A percentile compares a stretch with the other conserved stretches of the same genome.
Evolutionary conservation across 2,797 vertebrate genomes (phyloP).

Genomic region (Saxicola maurus): DNA sequence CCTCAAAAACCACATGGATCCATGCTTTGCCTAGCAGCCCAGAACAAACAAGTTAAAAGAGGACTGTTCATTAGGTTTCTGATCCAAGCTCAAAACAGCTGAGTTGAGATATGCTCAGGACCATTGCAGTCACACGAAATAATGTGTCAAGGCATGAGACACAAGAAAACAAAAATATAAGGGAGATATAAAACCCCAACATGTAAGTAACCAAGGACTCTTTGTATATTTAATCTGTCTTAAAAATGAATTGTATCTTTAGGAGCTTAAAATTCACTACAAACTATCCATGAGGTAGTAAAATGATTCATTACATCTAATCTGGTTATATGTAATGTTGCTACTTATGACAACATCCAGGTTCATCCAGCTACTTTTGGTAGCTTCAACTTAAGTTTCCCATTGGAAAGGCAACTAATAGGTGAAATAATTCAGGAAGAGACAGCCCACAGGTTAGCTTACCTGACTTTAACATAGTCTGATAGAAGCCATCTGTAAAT

Average conservation of each 20-base stretch:
- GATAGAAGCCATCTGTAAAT: slow-evolving; percentile 97
- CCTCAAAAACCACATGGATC: not conserved
- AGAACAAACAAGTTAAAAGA: not conserved
- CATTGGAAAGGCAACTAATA: not conserved
- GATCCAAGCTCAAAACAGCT: not conserved
- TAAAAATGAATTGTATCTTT: not conserved
- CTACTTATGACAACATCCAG: not conserved
- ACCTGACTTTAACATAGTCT: slow-evolving; percentile 98
- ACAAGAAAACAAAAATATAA: not conserved
- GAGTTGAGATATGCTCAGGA: not conserved
- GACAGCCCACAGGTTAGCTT: not conserved
- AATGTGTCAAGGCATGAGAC: not conserved
- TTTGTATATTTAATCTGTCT: not conserved
- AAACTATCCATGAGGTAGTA: not conserved
- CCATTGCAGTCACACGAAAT: not conserved
- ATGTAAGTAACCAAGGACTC: not conserved
- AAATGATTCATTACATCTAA: not conserved
- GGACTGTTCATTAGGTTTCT: not conserved
- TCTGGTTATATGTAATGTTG: not conserved
- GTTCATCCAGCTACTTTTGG: not conserved
- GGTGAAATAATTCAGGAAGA: not conserved
- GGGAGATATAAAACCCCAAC: fast-evolving
- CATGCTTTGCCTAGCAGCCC: not conserved
- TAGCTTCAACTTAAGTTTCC: not conserved
- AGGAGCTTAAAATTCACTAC: not conserved